Conservation (phyloP, 2,888 invertebrate genomes). For the Ectemnius lituratus region DNA sequence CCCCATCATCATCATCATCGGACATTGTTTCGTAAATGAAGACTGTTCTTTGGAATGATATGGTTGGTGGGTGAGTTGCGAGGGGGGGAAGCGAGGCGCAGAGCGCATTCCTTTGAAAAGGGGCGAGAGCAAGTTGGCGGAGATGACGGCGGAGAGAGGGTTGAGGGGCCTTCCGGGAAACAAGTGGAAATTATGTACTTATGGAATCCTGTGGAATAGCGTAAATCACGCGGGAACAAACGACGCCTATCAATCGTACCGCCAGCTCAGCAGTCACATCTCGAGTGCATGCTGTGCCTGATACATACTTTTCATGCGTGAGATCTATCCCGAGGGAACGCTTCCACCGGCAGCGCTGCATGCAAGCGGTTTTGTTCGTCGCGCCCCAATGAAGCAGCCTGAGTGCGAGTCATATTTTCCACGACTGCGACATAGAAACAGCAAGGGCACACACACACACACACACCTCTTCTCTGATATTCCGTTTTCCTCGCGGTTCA, state of each 20-base stretch:
- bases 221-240: conserved; percentile 42
- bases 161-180: conserved; percentile 6
- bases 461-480: neutral
- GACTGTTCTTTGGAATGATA: no score
- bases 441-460: neutral
- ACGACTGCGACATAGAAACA: conserved; percentile 15
- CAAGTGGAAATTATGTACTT: conserved; percentile 34
- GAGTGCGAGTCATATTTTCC: conserved; percentile 11
- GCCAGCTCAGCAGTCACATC: conserved; percentile 25
- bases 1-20: no score
- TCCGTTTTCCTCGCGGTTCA: neutral
- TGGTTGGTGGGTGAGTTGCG: no score
- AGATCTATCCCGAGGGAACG: conserved; percentile 21
- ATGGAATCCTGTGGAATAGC: conserved; percentile 27
- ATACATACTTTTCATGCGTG: conserved; percentile 20
- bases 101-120: no score
- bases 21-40: no score
- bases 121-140: no score
- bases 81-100: no score
- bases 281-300: conserved; percentile 1
- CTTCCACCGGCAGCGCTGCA: no score
- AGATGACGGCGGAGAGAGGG: no score
- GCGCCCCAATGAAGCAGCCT: neutral
- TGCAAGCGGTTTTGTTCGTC: neutral
- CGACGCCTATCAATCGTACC: conserved; percentile 47